Evolutionary conservation across 2,113 vertebrate genomes (phyloP).

Genomic region (Labeo rohita): DNA sequence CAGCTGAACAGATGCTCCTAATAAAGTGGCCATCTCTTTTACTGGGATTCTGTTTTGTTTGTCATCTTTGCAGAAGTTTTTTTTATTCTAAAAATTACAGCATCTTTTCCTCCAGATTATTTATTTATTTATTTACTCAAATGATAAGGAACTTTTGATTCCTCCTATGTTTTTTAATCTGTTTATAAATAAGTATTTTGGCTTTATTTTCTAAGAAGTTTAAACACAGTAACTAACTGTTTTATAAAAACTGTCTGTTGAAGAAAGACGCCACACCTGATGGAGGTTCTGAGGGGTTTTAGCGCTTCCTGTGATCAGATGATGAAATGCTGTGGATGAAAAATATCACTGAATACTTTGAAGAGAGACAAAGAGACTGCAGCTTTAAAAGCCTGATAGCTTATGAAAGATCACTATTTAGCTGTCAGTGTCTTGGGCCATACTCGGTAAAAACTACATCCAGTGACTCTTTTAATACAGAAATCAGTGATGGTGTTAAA

Average conservation of each 20-base stretch:
- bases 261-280: background rate
- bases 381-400: background rate
- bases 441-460: slow-evolving; percentile 66
- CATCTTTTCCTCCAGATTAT: background rate
- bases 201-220: background rate
- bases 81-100: background rate
- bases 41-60: background rate
- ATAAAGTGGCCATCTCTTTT: background rate
- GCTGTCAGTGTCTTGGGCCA: slow-evolving; percentile 65
- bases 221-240: background rate
- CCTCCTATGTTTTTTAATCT: background rate
- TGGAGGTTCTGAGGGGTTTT: background rate
- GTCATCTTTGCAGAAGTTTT: background rate
- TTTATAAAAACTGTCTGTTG: background rate
- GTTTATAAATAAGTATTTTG: background rate
- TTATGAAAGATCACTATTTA: slow-evolving; percentile 72
- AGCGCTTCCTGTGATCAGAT: background rate
- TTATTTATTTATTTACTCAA: no score
- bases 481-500: slow-evolving; percentile 54
- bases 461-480: slow-evolving; percentile 70
- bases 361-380: background rate
- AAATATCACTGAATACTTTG: background rate
- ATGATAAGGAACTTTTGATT: background rate
- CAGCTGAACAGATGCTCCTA: no score
- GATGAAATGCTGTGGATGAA: background rate